phyloP scores from a whole-genome alignment of 2,113 vertebrate species.

The Sander lucioperca region DNA sequence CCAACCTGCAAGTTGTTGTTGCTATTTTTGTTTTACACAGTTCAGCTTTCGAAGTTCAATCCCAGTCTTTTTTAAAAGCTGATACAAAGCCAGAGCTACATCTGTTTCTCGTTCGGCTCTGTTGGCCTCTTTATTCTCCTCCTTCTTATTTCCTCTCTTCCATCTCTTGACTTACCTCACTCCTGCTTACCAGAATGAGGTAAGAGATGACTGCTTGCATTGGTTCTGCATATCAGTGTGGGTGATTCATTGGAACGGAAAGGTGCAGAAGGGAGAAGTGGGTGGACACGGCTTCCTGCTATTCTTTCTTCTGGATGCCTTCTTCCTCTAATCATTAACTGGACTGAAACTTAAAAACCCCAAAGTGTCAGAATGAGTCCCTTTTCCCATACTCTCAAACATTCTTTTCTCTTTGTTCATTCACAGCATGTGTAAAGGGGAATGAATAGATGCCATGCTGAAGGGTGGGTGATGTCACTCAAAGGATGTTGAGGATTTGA shows the following conservation, averaged over 20 bases:
- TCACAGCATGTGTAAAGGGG: background rate
- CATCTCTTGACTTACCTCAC: conserved; percentile 63
- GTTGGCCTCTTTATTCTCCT: conserved; percentile 46
- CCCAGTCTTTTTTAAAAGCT: conserved; percentile 23
- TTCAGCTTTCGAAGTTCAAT: conserved; percentile 17
- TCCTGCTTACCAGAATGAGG: conserved; percentile 62
- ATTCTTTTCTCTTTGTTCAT: conserved; percentile 49
- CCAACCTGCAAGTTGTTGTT: conserved; percentile 17
- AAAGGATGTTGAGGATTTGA: conserved; percentile 1
- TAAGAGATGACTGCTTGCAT: conserved; percentile 53
- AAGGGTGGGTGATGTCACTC: conserved; percentile 53
- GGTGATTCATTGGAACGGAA: conserved; percentile 81
- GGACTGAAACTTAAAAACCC: conserved; percentile 35
- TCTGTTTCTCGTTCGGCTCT: conserved; percentile 66
- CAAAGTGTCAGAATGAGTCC: conserved; percentile 24
- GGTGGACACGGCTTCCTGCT: conserved; percentile 78
- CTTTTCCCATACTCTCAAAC: conserved; percentile 12
- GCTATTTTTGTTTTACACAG: conserved; percentile 45
- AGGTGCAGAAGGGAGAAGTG: conserved; percentile 68
- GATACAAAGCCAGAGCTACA: conserved; percentile 52
- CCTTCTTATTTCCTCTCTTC: conserved; percentile 44
- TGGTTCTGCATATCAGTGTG: conserved; percentile 63
- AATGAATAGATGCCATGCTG: conserved; percentile 8
- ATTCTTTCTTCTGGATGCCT: conserved; percentile 72
- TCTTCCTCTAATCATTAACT: conserved; percentile 75